A percentile compares a stretch with the other conserved stretches of the same genome.
phyloP scores from a whole-genome alignment of 2,888 invertebrate genomes.

The Lithophane ornitopus region DNA sequence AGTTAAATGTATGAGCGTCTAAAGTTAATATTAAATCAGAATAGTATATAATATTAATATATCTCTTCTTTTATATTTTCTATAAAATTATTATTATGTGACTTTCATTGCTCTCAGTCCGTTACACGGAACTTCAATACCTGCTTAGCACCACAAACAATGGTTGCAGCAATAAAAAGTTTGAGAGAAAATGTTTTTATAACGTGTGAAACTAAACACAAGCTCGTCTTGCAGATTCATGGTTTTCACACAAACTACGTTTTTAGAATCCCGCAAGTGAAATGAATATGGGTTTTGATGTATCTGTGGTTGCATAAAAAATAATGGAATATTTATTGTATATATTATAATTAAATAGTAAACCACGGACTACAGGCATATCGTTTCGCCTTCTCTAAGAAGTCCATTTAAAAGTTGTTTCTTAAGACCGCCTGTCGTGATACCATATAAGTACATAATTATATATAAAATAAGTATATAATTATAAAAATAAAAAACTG shows the following conservation, averaged over 20 bases:
- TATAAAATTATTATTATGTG: constrained; percentile 10
- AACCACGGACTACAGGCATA: background rate
- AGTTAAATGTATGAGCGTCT: background rate
- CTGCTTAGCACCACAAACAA: constrained; percentile 65
- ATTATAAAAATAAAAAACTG: no score
- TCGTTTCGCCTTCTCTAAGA: background rate
- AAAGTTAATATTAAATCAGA: background rate
- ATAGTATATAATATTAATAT: no score
- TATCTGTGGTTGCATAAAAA: background rate
- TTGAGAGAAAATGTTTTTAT: constrained; percentile 72
- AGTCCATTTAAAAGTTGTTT: background rate
- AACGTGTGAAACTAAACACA: constrained; percentile 67
- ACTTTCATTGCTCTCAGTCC: constrained; percentile 38
- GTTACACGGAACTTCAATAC: constrained; percentile 56
- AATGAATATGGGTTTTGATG: constrained; percentile 1
- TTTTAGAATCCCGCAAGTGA: constrained; percentile 54
- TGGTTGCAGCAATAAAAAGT: constrained; percentile 62
- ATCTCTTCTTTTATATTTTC: background rate
- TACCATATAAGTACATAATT: no score
- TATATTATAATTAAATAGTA: background rate
- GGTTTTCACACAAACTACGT: constrained; percentile 60
- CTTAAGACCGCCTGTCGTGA: background rate
- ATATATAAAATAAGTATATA: no score
- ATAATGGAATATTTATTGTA: background rate
- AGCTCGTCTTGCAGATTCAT: constrained; percentile 50